Evolutionary conservation across 2,113 vertebrate species (phyloP).

Genomic region (Pteropus alecto): DNA sequence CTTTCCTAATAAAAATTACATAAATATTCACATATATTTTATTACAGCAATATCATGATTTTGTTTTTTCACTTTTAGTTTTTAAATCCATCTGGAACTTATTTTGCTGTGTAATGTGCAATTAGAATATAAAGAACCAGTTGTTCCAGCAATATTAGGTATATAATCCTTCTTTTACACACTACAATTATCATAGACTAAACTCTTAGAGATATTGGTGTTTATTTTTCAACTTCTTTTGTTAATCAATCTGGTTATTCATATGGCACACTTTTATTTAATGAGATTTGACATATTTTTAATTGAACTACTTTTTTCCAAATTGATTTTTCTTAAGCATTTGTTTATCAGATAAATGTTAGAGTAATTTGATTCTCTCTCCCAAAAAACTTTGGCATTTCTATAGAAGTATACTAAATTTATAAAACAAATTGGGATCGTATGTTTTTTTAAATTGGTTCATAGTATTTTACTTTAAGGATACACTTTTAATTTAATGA

Average conservation of each 20-base stretch:
- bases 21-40: constrained; percentile 31
- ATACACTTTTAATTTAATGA: constrained; percentile 30
- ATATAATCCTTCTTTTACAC: constrained; percentile 2
- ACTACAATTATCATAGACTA: neutral
- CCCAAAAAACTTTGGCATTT: neutral
- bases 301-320: neutral
- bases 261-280: neutral
- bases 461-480: constrained; percentile 13
- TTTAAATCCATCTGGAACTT: neutral
- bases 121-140: neutral
- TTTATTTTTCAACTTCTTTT: constrained; percentile 24
- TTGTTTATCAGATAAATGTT: constrained; percentile 16
- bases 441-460: neutral
- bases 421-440: neutral
- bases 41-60: neutral
- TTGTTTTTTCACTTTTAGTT: constrained; percentile 8
- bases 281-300: neutral
- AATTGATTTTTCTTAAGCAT: neutral
- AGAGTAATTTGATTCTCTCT: neutral
- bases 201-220: neutral
- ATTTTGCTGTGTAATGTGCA: neutral
- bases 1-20: neutral
- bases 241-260: neutral
- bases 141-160: neutral
- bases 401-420: neutral